Conservation (phyloP, 1,140 invertebrate genomes). For the Paramacrobiotus metropolitanus region DNA sequence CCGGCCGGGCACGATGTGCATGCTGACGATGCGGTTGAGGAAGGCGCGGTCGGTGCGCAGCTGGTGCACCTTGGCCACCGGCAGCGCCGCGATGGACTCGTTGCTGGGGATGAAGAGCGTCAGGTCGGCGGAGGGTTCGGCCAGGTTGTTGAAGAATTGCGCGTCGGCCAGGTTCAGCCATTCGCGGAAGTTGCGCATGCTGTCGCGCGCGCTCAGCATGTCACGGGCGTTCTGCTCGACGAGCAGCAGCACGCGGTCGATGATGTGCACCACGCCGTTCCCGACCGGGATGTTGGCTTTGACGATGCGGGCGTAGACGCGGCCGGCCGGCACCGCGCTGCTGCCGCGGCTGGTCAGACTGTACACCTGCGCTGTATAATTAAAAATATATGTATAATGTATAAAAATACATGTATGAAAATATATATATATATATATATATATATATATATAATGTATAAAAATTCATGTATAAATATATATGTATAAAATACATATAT, state of each 20-base stretch:
- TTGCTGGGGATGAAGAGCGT: constrained; percentile 73
- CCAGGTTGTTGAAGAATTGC: constrained; percentile 45
- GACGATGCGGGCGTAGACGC: constrained; percentile 59
- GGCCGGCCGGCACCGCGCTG: constrained; percentile 32
- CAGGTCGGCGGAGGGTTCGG: constrained; percentile 37
- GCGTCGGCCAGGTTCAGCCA: constrained; percentile 17
- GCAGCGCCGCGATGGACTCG: constrained; percentile 30
- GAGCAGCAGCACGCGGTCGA: constrained; percentile 64
- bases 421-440: no score
- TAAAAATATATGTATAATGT: no score
- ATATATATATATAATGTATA: no score
- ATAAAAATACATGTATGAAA: no score
- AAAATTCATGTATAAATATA: no score
- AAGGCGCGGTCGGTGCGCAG: background rate
- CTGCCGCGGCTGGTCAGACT: background rate
- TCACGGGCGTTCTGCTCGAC: constrained; percentile 57
- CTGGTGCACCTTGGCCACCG: background rate
- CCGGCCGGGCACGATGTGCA: no score
- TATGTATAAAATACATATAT: no score
- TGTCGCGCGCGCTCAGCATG: constrained; percentile 35
- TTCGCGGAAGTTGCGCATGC: constrained; percentile 17
- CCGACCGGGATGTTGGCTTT: constrained; percentile 71
- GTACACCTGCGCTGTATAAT: background rate
- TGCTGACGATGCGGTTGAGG: background rate
- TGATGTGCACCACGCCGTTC: constrained; percentile 74